Base-by-base conservation (phyloP, 2,888 invertebrate genomes). In the Axea sp. region DNA sequence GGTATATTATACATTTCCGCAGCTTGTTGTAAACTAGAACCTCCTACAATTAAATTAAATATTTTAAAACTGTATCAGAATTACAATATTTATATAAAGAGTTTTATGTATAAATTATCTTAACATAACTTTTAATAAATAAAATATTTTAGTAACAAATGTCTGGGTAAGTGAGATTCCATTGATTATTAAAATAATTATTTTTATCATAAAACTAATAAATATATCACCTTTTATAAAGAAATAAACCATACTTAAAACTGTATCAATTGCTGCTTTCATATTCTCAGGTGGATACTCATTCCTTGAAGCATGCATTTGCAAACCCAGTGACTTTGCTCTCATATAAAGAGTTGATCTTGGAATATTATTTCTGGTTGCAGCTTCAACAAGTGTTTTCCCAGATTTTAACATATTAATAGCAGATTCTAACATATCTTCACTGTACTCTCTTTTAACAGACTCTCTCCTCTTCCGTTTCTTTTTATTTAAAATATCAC, bases 261-360 rank as follows among this genome's bases (percentile, higher is more conserved):
- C 88, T 6, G 87, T 83, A 37, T 88, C 78, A 9, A 89, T 86
- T 2, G 89, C 89, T 17, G 84, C 86, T 72, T 82, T 82, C 81
- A 88, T 84, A 65, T 86, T 85, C 62, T 88, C 88, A 0, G 78
- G 78, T 0, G 88, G 84, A 79, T 88, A 88, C 62, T 88, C 88
- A 55, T 84, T 86, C 37, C 88, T 83, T 0, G 86, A 79, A n/a
- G 87, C 84, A 55, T 83, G 82, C 33, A 87, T 78, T 19, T 84
- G 82, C 59, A 88, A 83, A 12, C 88, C 87, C 8, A 87, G 76
- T 3, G 84, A 78, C 67, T 87, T 86, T 8, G 88, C 88, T 39
- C 87, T 80, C 81, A 88, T 86, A 22, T 89, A 88, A 1, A 89
- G 80, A 0, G 88, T 89, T 1, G 88, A 88, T 9, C 88, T 83